Percentiles rank a stretch among this genome's conserved stretches.
phyloP scores from a whole-genome alignment of 2,888 invertebrate genomes.

The Apamea crenata region DNA sequence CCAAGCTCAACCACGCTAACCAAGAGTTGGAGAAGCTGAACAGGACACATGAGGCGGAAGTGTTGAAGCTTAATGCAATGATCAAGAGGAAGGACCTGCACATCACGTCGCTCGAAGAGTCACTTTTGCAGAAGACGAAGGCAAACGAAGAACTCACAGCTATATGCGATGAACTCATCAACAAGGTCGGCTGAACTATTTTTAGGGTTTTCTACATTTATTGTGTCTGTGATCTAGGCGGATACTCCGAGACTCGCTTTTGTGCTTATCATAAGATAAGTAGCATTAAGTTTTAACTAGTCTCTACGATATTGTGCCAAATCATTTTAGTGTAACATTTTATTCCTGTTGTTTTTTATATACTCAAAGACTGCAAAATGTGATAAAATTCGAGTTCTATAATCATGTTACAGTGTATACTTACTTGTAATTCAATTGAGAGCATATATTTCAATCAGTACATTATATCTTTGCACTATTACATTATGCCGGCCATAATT shows the following conservation, averaged over 20 bases:
- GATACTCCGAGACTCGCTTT: conserved; percentile 77
- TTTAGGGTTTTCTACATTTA: conserved; percentile 70
- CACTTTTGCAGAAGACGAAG: conserved; percentile 96
- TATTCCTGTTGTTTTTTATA: conserved; percentile 71
- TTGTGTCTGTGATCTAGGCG: conserved; percentile 77
- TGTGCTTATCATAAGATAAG: conserved; percentile 84
- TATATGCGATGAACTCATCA: conserved; percentile 98
- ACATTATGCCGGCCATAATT: conserved; percentile 83
- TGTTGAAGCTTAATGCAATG: conserved; percentile 96
- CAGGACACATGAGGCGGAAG: conserved; percentile 94
- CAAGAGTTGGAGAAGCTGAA: conserved; percentile 94
- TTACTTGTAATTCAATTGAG: conserved; percentile 56
- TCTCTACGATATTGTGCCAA: conserved; percentile 81
- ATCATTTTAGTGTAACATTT: conserved; percentile 72
- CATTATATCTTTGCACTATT: conserved; percentile 70
- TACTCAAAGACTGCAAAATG: conserved; percentile 84
- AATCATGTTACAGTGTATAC: conserved; percentile 66
- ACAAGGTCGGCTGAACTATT: conserved; percentile 86
- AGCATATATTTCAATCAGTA: conserved; percentile 55
- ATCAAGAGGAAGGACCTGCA: conserved; percentile 97
- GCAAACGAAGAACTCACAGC: conserved; percentile 97
- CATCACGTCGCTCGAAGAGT: conserved; percentile 94
- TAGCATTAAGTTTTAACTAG: conserved; percentile 78
- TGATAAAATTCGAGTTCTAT: conserved; percentile 77
- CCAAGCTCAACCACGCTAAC: conserved; percentile 94